Percentiles rank a stretch among this genome's conserved stretches.
phyloP scores from a whole-genome alignment of 2,113 vertebrate species.

The Boleophthalmus pectinirostris region DNA sequence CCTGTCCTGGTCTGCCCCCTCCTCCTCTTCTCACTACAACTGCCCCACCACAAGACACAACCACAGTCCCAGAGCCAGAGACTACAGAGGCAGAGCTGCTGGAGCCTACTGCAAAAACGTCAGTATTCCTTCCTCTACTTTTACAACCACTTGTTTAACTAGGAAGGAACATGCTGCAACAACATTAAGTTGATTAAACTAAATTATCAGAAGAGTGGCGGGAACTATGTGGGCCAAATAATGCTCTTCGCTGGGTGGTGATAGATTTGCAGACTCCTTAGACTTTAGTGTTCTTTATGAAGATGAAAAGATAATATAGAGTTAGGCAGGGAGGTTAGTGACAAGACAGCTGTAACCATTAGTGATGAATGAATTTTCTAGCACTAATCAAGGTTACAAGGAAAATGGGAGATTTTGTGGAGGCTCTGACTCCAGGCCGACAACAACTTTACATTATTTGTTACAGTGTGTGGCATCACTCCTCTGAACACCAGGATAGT shows the following conservation, averaged over 20 bases:
- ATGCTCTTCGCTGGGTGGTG: too few relatives aligned
- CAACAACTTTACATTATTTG: neutral
- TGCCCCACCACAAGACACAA: neutral
- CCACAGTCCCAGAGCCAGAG: neutral
- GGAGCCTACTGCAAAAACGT: neutral
- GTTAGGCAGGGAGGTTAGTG: neutral
- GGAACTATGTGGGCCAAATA: too few relatives aligned
- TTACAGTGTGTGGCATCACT: conserved; percentile 66
- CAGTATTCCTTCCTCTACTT: neutral
- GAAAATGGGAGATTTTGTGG: neutral
- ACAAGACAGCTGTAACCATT: neutral
- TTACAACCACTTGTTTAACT: neutral
- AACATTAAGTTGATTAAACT: too few relatives aligned
- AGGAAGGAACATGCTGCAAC: neutral
- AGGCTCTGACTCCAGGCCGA: neutral
- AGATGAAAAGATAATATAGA: neutral
- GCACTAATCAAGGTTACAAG: neutral
- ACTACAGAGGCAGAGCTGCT: neutral
- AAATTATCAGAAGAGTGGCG: too few relatives aligned
- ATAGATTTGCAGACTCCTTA: neutral
- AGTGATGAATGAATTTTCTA: neutral
- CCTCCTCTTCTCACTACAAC: neutral
- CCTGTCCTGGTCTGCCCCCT: conserved; percentile 22
- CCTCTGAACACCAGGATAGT: conserved; percentile 58
- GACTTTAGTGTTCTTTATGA: neutral